Percentiles rank a stretch among this genome's conserved stretches.
Evolutionary conservation across 2,888 invertebrate genomes (phyloP).

Genomic region (Melanchra persicariae): DNA sequence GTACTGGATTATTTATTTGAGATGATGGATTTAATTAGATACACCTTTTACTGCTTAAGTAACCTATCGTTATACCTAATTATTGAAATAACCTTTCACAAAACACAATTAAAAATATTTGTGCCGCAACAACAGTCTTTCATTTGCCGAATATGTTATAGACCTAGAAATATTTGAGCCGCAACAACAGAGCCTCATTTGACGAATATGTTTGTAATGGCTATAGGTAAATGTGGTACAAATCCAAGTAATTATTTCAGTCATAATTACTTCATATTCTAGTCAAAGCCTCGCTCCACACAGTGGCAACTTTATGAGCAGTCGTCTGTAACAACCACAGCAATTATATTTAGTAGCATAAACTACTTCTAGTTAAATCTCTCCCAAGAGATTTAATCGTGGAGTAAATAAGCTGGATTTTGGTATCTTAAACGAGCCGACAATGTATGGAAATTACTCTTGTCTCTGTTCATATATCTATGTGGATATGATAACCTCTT

Average conservation of each 20-base stretch:
- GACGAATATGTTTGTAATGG: too few species aligned
- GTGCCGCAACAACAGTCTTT: not conserved
- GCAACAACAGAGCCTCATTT: not conserved
- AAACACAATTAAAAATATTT: not conserved
- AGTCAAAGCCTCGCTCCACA: constrained; percentile 27
- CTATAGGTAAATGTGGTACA: not conserved
- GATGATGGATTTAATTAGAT: too few species aligned
- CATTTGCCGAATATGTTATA: not conserved
- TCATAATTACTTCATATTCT: constrained; percentile 26
- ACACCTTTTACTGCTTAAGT: too few species aligned
- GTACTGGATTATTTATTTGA: too few species aligned
- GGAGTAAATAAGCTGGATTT: constrained; percentile 47
- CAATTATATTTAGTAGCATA: constrained; percentile 47
- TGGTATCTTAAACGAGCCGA: constrained; percentile 3
- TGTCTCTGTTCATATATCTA: not conserved
- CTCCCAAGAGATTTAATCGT: constrained; percentile 41
- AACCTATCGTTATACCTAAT: too few species aligned
- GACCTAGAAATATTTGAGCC: not conserved
- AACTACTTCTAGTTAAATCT: constrained; percentile 47
- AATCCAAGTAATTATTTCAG: constrained; percentile 29
- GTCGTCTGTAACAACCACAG: constrained; percentile 30
- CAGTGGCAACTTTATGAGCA: constrained; percentile 33
- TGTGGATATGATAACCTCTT: not conserved
- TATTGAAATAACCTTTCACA: not conserved
- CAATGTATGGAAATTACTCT: constrained; percentile 10